These are phyloP conservation scores for Clavelina lepadiformis DNA, from an alignment of 23 tunicate genomes.

Conservation along the genomic window DNA sequence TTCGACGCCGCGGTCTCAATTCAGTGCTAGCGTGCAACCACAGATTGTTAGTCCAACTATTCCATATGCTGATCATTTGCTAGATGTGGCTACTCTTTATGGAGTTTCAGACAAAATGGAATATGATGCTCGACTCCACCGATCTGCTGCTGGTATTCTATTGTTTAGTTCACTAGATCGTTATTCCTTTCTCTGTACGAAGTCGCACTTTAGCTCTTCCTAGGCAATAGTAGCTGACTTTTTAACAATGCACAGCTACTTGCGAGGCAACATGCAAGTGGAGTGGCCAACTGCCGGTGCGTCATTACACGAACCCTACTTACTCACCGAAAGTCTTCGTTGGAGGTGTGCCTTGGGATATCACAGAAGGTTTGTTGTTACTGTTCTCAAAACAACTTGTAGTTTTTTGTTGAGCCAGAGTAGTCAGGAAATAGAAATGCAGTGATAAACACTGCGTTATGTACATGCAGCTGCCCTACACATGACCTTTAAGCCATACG, in stretches of 20 bases:
- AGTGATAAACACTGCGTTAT: too few species aligned
- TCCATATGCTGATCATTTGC: constrained; percentile 68
- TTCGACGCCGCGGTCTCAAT: constrained; percentile 40
- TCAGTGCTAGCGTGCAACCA: constrained; percentile 17
- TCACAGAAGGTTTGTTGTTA: constrained; percentile 63
- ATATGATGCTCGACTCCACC: constrained; percentile 82
- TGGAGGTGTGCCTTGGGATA: constrained; percentile 98
- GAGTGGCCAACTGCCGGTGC: constrained; percentile 86
- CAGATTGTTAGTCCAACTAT: too few species aligned
- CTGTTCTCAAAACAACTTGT: too few species aligned
- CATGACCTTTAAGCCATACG: constrained; percentile 88
- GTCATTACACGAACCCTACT: constrained; percentile 76
- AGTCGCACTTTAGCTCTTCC: too few species aligned
- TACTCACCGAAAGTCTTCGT: constrained; percentile 91
- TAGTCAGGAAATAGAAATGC: too few species aligned
- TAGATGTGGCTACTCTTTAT: constrained; percentile 78
- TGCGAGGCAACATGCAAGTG: constrained; percentile 85
- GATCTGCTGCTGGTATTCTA: constrained; percentile 80
- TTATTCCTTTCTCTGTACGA: too few species aligned
- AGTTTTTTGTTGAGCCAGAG: too few species aligned
- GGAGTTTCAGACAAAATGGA: constrained; percentile 96
- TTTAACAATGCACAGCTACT: constrained; percentile 43
- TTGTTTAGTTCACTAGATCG: constrained; percentile 3
- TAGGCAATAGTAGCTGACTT: too few species aligned
- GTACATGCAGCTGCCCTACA: constrained; percentile 81